A percentile compares a stretch with the other conserved stretches of the same genome.
These are phyloP conservation scores for Cosmia trapezina DNA, from an alignment of 2,888 invertebrate species.

Conservation along the genomic window DNA sequence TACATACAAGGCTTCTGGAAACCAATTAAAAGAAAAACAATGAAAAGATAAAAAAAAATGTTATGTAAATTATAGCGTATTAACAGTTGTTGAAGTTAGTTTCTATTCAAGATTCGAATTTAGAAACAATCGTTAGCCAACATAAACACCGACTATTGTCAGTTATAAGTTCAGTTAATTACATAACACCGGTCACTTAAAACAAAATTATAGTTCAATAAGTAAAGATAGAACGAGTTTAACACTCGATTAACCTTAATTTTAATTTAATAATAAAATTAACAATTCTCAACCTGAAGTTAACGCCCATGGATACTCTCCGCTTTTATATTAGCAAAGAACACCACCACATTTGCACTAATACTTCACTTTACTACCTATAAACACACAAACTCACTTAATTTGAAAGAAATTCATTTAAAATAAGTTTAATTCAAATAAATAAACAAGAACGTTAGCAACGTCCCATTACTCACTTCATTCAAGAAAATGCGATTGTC, in stretches of 20 bases:
- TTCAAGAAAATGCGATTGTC: slow-evolving; percentile 77
- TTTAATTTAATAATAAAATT: slow-evolving; percentile 86
- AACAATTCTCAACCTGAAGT: slow-evolving; percentile 84
- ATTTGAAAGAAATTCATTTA: slow-evolving; percentile 68
- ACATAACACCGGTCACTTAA: slow-evolving; percentile 48
- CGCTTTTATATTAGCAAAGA: slow-evolving; percentile 71
- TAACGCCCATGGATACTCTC: slow-evolving; percentile 87
- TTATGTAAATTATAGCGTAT: not conserved
- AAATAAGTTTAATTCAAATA: slow-evolving; percentile 73
- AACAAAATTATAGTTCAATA: slow-evolving; percentile 40
- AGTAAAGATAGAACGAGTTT: slow-evolving; percentile 54
- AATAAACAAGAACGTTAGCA: slow-evolving; percentile 81
- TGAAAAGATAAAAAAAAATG: not conserved
- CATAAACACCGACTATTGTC: slow-evolving; percentile 65
- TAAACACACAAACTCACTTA: slow-evolving; percentile 47
- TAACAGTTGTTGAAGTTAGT: slow-evolving; percentile 11
- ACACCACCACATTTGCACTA: slow-evolving; percentile 69
- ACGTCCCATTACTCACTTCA: slow-evolving; percentile 83
- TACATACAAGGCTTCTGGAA: not conserved
- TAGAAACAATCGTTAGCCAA: slow-evolving; percentile 63
- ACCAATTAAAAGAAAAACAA: not conserved
- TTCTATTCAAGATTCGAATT: slow-evolving; percentile 63
- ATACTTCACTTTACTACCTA: slow-evolving; percentile 62
- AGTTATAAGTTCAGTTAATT: slow-evolving; percentile 56
- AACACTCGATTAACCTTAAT: slow-evolving; percentile 75